Conservation (phyloP, 2,113 vertebrate species). For the Laticauda laticaudata region DNA sequence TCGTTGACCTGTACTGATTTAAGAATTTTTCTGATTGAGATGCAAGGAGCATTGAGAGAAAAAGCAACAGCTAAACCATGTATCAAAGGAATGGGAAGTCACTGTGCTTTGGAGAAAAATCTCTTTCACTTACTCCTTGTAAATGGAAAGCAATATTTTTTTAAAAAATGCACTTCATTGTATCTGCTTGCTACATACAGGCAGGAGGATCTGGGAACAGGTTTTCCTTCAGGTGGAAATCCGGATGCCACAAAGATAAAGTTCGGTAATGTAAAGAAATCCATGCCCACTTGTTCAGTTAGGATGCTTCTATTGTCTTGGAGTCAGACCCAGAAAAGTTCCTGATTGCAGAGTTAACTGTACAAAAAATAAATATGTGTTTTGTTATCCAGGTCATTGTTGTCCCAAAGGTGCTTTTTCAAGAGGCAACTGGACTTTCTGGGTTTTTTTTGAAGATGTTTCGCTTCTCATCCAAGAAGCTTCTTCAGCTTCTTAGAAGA, state of each 20-base stretch:
- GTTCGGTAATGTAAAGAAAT: background rate
- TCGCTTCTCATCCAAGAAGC: too few relatives aligned
- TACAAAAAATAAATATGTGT: accelerated
- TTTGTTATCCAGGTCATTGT: too few relatives aligned
- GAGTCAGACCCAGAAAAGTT: background rate
- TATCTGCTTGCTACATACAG: background rate
- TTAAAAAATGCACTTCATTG: background rate
- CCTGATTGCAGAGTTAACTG: accelerated
- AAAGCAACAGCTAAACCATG: background rate
- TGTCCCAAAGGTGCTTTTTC: too few relatives aligned
- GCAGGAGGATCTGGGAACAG: background rate
- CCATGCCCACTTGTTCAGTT: background rate
- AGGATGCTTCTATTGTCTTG: background rate
- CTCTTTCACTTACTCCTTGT: background rate
- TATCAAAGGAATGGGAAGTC: background rate
- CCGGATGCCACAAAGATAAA: background rate
- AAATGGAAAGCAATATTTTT: background rate
- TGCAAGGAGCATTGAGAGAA: background rate
- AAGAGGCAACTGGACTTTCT: too few relatives aligned
- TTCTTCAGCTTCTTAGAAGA: too few relatives aligned
- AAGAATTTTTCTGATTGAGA: background rate
- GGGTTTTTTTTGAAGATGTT: too few relatives aligned
- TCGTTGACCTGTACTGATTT: slow-evolving; percentile 11
- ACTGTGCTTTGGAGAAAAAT: background rate
- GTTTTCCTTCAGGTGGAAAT: background rate